Evolutionary conservation across 2,113 vertebrate genomes (phyloP), one percentile per base, ranked within the genome.

Genomic region (Pampusana beccarii): DNA sequence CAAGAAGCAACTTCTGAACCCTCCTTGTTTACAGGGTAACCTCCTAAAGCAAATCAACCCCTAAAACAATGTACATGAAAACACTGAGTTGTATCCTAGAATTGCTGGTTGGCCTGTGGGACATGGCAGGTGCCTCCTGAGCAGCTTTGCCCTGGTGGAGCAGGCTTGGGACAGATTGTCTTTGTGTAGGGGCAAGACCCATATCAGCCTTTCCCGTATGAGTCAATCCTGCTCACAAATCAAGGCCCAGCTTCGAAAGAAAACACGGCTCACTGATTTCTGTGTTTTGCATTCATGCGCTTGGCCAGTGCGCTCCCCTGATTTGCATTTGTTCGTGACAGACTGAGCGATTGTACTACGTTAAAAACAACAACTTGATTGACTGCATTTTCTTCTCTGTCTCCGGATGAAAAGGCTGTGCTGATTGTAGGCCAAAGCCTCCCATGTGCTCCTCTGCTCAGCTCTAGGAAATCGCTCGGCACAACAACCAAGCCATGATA

Each of bases 131-230:
- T 57, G 46, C 40, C 57, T n/a, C 33, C 57, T n/a, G 29, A 71
- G 73, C 61, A 61, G 40, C 57, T 83, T 12, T 1, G 61, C 23
- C 65, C 48, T 0, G 1, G 16, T 17, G 48, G 29, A 84, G 60
- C 0, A 1, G 20, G 48, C 74, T 34, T 0, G 0, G 73, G 17
- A 51, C 56, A 74, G 46, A 16, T 12, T 13, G 26, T 14, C 44
- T n/a, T 57, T 61, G 64, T 50, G 33, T 1, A 57, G 58, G 78
- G 74, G 16, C 71, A 77, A 66, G 66, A 5, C 31, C 82, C 67
- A 9, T 38, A 73, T 7, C 74, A 90, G 50, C 46, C 42, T 1
- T 69, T 72, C 7, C 67, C 4, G 4, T 5, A 3, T 5, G n/a
- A 90, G 62, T 74, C 91, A 86, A 2, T 16, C 75, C 80, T 80